A percentile compares a stretch with the other conserved stretches of the same genome.
These are phyloP conservation scores for Trogon melanurus DNA, from an alignment of 2,113 vertebrate genomes.

Conservation along the genomic window DNA sequence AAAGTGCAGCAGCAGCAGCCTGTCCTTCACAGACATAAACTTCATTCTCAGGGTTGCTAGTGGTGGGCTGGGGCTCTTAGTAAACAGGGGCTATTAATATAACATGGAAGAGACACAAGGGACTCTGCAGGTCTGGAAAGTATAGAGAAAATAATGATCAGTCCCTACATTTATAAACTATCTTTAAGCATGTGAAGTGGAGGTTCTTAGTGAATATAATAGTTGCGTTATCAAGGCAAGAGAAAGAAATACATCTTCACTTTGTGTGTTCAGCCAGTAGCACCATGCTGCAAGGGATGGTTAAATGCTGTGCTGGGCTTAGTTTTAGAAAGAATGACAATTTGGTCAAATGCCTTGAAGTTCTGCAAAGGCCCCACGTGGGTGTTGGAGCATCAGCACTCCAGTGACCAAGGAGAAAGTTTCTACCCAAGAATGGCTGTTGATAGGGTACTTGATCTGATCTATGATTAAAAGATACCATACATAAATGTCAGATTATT, in stretches of 20 bases:
- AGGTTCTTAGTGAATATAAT: neutral
- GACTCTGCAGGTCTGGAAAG: neutral
- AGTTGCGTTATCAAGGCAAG: neutral
- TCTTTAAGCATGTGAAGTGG: neutral
- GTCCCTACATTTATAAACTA: neutral
- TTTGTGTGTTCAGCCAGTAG: neutral
- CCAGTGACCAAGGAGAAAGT: neutral
- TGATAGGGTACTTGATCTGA: neutral
- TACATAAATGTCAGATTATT: neutral
- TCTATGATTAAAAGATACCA: neutral
- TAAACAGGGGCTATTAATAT: neutral
- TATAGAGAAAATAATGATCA: neutral
- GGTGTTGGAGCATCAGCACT: neutral
- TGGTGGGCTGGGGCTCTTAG: neutral
- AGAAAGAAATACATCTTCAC: neutral
- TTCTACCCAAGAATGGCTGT: neutral
- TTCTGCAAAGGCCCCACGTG: neutral
- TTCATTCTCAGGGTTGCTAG: neutral
- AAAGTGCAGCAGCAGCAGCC: neutral
- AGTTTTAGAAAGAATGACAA: neutral
- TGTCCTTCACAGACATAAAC: neutral
- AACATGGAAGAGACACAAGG: neutral
- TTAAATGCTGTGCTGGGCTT: neutral
- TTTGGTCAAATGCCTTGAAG: neutral
- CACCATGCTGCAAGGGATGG: neutral